phyloP scores from a whole-genome alignment of 2,113 vertebrate genomes.

The Indicator maculatus region DNA sequence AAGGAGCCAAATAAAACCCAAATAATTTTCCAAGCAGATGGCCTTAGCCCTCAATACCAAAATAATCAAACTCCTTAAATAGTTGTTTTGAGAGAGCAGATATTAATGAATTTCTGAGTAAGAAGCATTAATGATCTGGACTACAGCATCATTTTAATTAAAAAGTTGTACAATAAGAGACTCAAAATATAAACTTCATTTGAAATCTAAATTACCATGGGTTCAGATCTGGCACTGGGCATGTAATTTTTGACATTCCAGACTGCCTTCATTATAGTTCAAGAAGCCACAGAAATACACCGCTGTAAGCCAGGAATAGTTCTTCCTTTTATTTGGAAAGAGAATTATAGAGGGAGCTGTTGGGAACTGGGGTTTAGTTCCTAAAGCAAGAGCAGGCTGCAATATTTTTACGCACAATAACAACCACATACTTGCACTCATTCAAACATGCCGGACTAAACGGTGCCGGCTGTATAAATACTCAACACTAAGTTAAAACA shows the following conservation, averaged over 20 bases:
- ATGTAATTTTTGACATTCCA: conserved; percentile 79
- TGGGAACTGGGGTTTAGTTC: conserved; percentile 71
- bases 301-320: conserved; percentile 81
- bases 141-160: conserved; percentile 59
- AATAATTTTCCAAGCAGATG: conserved; percentile 45
- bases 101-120: conserved; percentile 9
- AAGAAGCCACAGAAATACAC: conserved; percentile 84
- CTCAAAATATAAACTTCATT: conserved; percentile 54
- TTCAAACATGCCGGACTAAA: conserved; percentile 77
- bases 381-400: conserved; percentile 67
- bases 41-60: background rate
- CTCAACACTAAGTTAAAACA: conserved; percentile 72
- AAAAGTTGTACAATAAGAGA: conserved; percentile 64
- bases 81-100: conserved; percentile 32
- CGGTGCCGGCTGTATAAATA: conserved; percentile 88
- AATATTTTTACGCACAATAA: conserved; percentile 80
- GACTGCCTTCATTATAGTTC: conserved; percentile 76
- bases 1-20: conserved; percentile 51
- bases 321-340: conserved; percentile 85
- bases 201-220: conserved; percentile 70
- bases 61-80: conserved; percentile 1
- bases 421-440: conserved; percentile 77
- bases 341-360: conserved; percentile 81
- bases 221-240: conserved; percentile 60
- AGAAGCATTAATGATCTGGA: conserved; percentile 23